Percentiles rank a stretch among this genome's conserved stretches.
These are phyloP conservation scores for Garra rufa DNA, from an alignment of 2,113 vertebrate genomes.

Conservation along the genomic window DNA sequence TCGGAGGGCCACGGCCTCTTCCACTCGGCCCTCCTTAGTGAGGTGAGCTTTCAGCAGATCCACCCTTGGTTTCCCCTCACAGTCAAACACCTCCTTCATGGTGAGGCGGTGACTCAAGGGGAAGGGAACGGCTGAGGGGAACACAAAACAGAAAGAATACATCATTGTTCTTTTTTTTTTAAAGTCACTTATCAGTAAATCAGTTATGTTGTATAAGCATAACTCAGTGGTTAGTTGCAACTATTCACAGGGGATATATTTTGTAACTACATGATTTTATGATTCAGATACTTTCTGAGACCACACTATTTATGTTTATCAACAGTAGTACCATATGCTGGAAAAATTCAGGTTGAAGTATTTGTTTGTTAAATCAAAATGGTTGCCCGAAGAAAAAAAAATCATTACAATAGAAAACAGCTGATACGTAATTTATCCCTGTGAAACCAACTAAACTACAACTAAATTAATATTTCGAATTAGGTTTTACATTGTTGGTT, in stretches of 20 bases:
- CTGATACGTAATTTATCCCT: background rate
- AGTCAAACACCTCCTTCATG: slow-evolving; percentile 84
- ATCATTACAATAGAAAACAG: too few species aligned
- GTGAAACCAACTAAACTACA: too few species aligned
- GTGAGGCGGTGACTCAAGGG: slow-evolving; percentile 83
- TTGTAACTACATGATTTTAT: background rate
- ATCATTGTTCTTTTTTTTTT: too few species aligned
- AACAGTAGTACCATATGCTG: background rate
- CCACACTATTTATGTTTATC: background rate
- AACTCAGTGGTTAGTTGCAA: background rate
- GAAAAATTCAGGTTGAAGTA: background rate
- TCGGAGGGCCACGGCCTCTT: slow-evolving; percentile 77
- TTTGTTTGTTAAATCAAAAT: slow-evolving; percentile 8
- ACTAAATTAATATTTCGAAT: too few species aligned
- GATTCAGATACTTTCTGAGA: background rate
- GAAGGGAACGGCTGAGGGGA: slow-evolving; percentile 79
- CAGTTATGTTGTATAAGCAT: background rate
- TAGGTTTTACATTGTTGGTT: too few species aligned
- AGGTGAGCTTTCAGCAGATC: slow-evolving; percentile 84
- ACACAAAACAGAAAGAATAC: slow-evolving; percentile 50
- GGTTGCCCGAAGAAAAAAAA: background rate
- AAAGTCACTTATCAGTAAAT: background rate
- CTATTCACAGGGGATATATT: background rate
- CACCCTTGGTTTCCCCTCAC: slow-evolving; percentile 81
- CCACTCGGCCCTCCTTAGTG: slow-evolving; percentile 82